These are phyloP conservation scores for Callipepla californica DNA, from an alignment of 2,113 vertebrate species.

Conservation along the genomic window DNA sequence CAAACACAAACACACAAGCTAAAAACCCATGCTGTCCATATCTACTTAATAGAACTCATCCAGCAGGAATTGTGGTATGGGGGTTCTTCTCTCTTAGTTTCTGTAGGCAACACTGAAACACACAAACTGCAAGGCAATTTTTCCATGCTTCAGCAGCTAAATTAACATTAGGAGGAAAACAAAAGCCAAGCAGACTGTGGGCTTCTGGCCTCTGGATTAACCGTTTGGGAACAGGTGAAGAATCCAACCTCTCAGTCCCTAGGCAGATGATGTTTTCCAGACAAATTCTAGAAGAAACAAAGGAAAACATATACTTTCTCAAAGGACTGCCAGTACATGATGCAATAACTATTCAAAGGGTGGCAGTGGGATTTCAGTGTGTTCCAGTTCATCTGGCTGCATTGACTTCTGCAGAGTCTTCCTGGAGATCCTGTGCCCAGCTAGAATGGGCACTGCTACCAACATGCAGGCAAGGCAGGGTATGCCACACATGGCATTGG, in stretches of 20 bases:
- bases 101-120: background rate
- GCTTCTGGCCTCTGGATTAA: background rate
- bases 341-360: background rate
- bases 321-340: background rate
- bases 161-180: background rate
- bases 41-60: background rate
- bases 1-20: background rate
- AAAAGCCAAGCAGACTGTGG: background rate
- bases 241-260: background rate
- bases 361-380: background rate
- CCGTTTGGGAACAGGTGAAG: background rate
- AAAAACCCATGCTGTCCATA: background rate
- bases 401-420: background rate
- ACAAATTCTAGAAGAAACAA: background rate
- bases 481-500: rapidly evolving
- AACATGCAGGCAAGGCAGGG: background rate
- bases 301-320: background rate
- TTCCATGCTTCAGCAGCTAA: background rate
- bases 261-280: background rate
- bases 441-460: background rate
- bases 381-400: background rate
- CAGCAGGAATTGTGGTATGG: background rate
- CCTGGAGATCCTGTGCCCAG: background rate
- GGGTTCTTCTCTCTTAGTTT: background rate
- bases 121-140: background rate